Conservation (phyloP, 2,888 invertebrate species). For the Vesta saturnalis region DNA sequence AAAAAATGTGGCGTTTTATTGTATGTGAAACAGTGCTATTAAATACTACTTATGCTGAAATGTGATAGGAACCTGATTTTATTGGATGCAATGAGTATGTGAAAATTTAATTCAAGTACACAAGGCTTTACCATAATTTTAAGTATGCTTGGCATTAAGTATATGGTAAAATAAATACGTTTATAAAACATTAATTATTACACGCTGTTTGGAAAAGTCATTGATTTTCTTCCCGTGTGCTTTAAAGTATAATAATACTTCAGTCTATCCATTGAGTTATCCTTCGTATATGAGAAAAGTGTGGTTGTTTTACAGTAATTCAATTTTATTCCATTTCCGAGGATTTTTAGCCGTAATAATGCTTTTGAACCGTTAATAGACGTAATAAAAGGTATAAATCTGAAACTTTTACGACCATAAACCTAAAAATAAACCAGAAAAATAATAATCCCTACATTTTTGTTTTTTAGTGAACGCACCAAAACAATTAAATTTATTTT, state of each 20-base stretch:
- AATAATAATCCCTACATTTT: slow-evolving; percentile 15
- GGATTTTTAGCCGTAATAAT: not conserved
- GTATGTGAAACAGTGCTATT: no score
- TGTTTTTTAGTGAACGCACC: slow-evolving; percentile 12
- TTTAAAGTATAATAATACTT: not conserved
- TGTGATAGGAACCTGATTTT: no score
- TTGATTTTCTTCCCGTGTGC: slow-evolving; percentile 6
- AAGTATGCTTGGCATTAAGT: no score
- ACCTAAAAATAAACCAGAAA: slow-evolving; percentile 15
- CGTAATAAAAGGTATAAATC: slow-evolving; percentile 20
- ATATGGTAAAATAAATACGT: no score
- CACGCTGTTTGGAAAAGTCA: slow-evolving; percentile 11
- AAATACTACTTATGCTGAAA: no score
- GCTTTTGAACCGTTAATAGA: slow-evolving; percentile 19
- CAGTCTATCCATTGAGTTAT: no score
- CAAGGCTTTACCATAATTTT: no score
- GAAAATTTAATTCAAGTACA: no score
- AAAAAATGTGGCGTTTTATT: no score
- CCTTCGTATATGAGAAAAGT: not conserved
- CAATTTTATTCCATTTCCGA: slow-evolving; percentile 3
- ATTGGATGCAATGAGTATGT: no score
- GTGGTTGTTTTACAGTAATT: slow-evolving; percentile 11
- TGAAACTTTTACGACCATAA: slow-evolving; percentile 20
- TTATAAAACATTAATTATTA: no score
- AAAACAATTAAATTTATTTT: slow-evolving; percentile 16